A percentile compares a stretch with the other conserved stretches of the same genome.
Evolutionary conservation across 2,888 invertebrate species (phyloP).

Genomic region (Buathra laborator): DNA sequence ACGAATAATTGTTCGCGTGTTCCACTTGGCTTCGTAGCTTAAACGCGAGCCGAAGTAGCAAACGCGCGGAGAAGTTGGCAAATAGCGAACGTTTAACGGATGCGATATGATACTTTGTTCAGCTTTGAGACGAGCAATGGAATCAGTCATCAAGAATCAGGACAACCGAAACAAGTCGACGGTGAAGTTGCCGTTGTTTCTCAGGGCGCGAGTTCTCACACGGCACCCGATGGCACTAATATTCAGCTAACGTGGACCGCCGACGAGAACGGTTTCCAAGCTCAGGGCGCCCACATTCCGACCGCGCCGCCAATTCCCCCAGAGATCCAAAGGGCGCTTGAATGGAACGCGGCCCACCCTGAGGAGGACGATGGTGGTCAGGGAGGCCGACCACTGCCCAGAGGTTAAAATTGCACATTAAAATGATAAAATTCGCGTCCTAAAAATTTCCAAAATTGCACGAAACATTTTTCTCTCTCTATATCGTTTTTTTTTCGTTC

Average conservation of each 20-base stretch:
- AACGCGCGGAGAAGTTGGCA: not conserved
- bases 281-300: constrained; percentile 84
- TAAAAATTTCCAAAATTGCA: not conserved
- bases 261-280: constrained; percentile 84
- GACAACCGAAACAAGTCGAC: constrained; percentile 83
- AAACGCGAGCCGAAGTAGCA: not conserved
- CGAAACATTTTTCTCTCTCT: constrained; percentile 1
- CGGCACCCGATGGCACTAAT: constrained; percentile 85
- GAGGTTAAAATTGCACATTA: constrained; percentile 73
- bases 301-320: constrained; percentile 85
- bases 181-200: constrained; percentile 84
- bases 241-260: constrained; percentile 84
- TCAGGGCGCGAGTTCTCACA: constrained; percentile 84
- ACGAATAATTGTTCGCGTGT: constrained; percentile 36
- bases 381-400: constrained; percentile 74
- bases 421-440: constrained; percentile 1
- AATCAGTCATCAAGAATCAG: constrained; percentile 85
- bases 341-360: constrained; percentile 85
- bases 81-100: not conserved
- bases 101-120: not conserved
- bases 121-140: constrained; percentile 86
- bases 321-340: constrained; percentile 84
- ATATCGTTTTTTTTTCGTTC: constrained; percentile 24
- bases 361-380: constrained; percentile 83
- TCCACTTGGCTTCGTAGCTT: not conserved